These are phyloP conservation scores for Intellagama lesueurii DNA, from an alignment of 2,797 vertebrate genomes.

Conservation along the genomic window DNA sequence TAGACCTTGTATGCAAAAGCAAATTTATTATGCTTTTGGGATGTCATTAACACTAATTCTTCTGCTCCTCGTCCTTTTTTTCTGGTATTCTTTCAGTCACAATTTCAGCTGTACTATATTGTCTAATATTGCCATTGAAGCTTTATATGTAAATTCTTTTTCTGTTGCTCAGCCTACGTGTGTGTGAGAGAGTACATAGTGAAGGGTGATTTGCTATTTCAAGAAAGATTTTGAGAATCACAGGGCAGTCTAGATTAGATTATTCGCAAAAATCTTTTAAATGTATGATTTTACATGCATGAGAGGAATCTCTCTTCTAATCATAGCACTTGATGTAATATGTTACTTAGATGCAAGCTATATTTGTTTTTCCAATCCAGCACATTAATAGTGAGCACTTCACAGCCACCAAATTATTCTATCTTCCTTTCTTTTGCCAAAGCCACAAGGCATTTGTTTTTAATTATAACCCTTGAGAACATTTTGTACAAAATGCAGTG, in stretches of 20 bases:
- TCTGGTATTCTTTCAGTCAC: not conserved
- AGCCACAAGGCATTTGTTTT: slow-evolving; percentile 1
- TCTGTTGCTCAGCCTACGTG: no score
- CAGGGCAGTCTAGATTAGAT: not conserved
- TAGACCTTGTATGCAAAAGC: not conserved
- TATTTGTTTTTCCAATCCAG: not conserved
- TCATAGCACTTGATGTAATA: not conserved
- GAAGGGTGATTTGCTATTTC: not conserved
- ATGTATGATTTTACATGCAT: not conserved
- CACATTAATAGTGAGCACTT: not conserved
- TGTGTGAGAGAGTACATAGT: not conserved
- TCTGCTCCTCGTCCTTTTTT: not conserved
- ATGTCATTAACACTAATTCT: not conserved
- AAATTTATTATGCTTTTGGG: not conserved
- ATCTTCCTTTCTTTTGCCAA: not conserved
- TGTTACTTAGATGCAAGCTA: not conserved
- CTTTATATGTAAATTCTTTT: not conserved
- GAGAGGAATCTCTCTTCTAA: not conserved
- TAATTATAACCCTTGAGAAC: not conserved
- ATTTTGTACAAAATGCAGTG: not conserved
- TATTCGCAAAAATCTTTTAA: not conserved
- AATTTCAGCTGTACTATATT: not conserved
- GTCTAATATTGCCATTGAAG: not conserved
- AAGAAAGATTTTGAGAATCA: not conserved
- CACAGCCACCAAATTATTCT: not conserved